Percentiles rank a stretch among this genome's conserved stretches.
Evolutionary conservation across 2,113 vertebrate genomes (phyloP).

Genomic region (Psophia crepitans): DNA sequence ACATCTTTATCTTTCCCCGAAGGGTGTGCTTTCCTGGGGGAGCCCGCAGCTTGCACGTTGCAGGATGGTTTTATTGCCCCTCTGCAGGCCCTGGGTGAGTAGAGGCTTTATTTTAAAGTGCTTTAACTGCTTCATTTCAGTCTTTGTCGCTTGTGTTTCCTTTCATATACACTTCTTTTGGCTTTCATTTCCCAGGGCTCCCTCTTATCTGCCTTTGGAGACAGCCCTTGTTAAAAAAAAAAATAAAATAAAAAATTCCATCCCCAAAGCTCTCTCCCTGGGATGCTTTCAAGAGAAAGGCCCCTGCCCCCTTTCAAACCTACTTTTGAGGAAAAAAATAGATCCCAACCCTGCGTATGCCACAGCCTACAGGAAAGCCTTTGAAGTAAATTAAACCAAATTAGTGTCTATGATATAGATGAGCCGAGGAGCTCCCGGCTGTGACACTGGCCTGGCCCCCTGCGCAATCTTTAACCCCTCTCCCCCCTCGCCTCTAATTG

Average conservation of each 20-base stretch:
- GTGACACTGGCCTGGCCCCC: not conserved
- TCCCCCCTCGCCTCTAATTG: slow-evolving; percentile 15
- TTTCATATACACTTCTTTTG: not conserved
- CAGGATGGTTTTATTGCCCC: slow-evolving; percentile 27
- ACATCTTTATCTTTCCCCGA: not conserved
- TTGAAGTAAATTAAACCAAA: slow-evolving; percentile 72
- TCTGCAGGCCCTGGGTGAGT: not conserved
- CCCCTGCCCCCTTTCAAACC: not conserved
- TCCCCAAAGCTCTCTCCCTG: not conserved
- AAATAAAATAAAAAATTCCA: not conserved
- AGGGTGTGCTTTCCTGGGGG: not conserved
- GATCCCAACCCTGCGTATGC: not conserved
- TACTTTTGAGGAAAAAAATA: not conserved
- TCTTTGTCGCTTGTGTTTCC: not conserved
- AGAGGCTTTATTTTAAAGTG: slow-evolving; percentile 9
- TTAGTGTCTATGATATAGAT: slow-evolving; percentile 63
- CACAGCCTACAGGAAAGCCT: slow-evolving; percentile 13
- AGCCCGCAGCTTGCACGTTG: not conserved
- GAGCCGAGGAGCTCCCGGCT: slow-evolving; percentile 38
- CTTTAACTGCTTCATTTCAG: slow-evolving; percentile 27
- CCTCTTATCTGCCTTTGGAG: slow-evolving; percentile 24
- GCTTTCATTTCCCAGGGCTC: not conserved
- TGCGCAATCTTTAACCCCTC: slow-evolving; percentile 23
- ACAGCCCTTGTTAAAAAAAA: not conserved
- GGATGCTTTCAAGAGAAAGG: slow-evolving; percentile 29